Base-by-base conservation (phyloP, 2,797 vertebrate genomes). In the Malacoctenus gilli region DNA sequence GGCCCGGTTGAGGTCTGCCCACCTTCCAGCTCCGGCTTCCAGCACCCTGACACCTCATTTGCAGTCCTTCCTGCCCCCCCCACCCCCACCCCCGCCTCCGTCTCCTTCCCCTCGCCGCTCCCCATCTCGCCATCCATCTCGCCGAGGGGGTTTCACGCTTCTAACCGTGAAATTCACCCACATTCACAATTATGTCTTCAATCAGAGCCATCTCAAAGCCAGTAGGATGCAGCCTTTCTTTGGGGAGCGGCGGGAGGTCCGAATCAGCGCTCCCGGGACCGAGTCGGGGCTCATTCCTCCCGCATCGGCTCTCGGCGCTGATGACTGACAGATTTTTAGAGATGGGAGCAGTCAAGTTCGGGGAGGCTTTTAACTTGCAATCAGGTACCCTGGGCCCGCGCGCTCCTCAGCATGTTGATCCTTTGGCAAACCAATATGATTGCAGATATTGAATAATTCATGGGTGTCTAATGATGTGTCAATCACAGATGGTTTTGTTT, bases 161-260 rank as follows among this genome's bases (percentile, higher is more conserved):
- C 75, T 86, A 67, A 85, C 88, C 85, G 55, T 89, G 87, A 91
- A 90, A 91, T 90, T 73, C 84, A 60, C 82, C 82, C 80, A 76
- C 85, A 81, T 79, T 87, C 77, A 85, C 82, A 85, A 90, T 90
- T 75, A 90, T 87, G 87, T 89, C 87, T 87, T 90, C 90, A 89
- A 86, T 92, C 88, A 91, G 82, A 77, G 66, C 57, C 87, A 70
- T 89, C 83, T 80, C 75, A 77, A 65, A 77, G 83, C 79, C 28
- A 18, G 51, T 53, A 54, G 78, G 75, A 77, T 74, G 68, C 69
- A 53, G 63, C 56, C 71, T 79, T 85, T 90, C 75, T 77, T 59
- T 48, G 56, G 64, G n/a, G 50, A 59, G 12, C 57, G 18, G 70
- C 75, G 40, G 81, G 85, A 60, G 80, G 80, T 77, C 72, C 75